These are phyloP conservation scores for Aeoliscus strigatus DNA, from an alignment of 2,797 vertebrate genomes.

Conservation along the genomic window DNA sequence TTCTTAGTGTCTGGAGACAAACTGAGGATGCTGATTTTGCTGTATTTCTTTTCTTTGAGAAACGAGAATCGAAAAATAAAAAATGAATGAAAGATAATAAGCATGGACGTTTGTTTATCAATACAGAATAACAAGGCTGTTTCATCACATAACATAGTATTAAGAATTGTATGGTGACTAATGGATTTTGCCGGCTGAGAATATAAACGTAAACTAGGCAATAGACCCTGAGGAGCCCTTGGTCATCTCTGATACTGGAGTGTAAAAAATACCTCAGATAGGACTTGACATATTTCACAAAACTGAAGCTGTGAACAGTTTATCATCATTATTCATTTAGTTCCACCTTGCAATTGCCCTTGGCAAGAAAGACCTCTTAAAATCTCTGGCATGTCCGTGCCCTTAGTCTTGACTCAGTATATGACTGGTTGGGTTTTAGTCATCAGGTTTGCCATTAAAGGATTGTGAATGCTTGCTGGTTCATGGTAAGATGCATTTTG, in stretches of 20 bases:
- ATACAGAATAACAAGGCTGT: constrained; percentile 42
- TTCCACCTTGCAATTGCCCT: constrained; percentile 45
- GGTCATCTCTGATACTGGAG: constrained; percentile 21
- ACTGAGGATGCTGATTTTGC: too few species aligned
- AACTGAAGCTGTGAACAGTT: constrained; percentile 38
- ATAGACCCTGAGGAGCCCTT: constrained; percentile 15
- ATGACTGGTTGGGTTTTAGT: constrained; percentile 2
- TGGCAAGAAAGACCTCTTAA: constrained; percentile 46
- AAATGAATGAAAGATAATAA: constrained; percentile 17
- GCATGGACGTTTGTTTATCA: constrained; percentile 45
- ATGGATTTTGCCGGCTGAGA: constrained; percentile 36
- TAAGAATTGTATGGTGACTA: constrained; percentile 44
- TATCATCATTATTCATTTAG: constrained; percentile 63
- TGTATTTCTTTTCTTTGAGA: background rate
- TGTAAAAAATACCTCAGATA: constrained; percentile 53
- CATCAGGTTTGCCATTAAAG: constrained; percentile 27
- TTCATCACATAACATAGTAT: constrained; percentile 43
- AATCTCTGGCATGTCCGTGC: constrained; percentile 44
- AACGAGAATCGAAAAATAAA: too few species aligned
- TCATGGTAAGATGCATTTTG: constrained; percentile 17
- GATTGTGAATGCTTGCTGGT: constrained; percentile 14
- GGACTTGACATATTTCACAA: constrained; percentile 35
- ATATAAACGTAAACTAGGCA: constrained; percentile 16
- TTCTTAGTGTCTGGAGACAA: too few species aligned
- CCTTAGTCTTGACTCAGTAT: constrained; percentile 19